Evolutionary conservation across 2,113 vertebrate genomes (phyloP), one percentile per base, ranked within the genome.

Genomic region (Glareola pratincola): DNA sequence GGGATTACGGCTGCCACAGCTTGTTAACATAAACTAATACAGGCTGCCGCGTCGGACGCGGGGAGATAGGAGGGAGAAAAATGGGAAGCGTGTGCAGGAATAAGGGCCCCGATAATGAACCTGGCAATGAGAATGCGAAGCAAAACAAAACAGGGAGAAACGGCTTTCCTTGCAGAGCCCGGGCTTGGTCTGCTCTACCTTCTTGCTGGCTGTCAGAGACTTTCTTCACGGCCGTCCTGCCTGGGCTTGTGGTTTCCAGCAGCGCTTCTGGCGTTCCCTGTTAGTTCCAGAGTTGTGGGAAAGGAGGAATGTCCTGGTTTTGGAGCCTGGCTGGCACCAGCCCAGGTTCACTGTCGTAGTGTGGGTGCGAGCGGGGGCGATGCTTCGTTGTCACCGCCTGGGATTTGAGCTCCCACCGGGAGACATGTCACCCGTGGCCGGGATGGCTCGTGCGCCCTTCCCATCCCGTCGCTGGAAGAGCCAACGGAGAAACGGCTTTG

Each of bases 11-110:
- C 93, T 96, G 93, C 97, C 92, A 93, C 95, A 94, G 93, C 95
- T 97, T 96, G 96, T 96, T 97, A 97, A 95, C 95, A 95, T 95
- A 92, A 96, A 93, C 94, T 95, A 96, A 97, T 96, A 89, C 94
- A 88, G 95, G 77, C 90, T 74, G 90, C 96, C 63, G 93, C 4
- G 62, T 75, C 48, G 82, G 92, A 88, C 24, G 1, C 48, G 0
- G 82, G 18, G 92, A 96, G 95, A 95, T 92, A 97, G 92, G 93
- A 92, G 83, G 78, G 92, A 90, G 94, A 86, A 90, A 95, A 96
- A 97, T 93, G 90, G 95, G 97, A 96, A 93, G 95, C 71, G 68
- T 96, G 94, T 78, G 88, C 90, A 89, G 93, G 93, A 97, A 97
- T 97, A 94, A 96, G 93, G 93, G 48, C 90, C 82, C 83, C n/a